Percentiles rank a stretch among this genome's conserved stretches.
These are phyloP conservation scores for Sinopyrophorus schimmeli DNA, from an alignment of 2,888 invertebrate species.

Conservation along the genomic window DNA sequence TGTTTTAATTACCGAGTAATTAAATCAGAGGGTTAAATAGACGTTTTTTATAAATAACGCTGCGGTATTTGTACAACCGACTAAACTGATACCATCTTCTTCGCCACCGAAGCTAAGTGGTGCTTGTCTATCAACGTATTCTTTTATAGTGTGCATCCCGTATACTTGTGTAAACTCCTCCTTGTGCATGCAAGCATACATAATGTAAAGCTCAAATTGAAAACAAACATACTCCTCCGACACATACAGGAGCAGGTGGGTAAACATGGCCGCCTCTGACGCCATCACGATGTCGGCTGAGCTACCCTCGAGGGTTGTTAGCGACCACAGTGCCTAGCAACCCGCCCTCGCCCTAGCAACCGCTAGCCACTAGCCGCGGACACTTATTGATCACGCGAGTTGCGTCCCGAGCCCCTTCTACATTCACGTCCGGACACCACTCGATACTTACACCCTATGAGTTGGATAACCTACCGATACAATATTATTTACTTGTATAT, in stretches of 20 bases:
- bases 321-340: conserved; percentile 59
- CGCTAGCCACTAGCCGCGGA: conserved; percentile 60
- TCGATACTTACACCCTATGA: conserved; percentile 43
- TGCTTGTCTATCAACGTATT: conserved; percentile 17
- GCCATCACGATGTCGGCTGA: conserved; percentile 52
- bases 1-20: conserved; percentile 21
- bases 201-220: conserved; percentile 50
- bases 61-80: conserved; percentile 16
- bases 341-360: conserved; percentile 59
- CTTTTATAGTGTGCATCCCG: conserved; percentile 25
- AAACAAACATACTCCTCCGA: conserved; percentile 51
- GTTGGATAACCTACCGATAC: conserved; percentile 31
- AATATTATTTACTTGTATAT: conserved; percentile 17
- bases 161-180: conserved; percentile 31
- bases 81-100: conserved; percentile 16
- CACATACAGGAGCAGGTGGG: conserved; percentile 54
- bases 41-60: conserved; percentile 14
- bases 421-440: conserved; percentile 40
- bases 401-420: conserved; percentile 36
- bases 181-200: conserved; percentile 46
- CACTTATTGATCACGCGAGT: conserved; percentile 57
- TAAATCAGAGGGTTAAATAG: conserved; percentile 16
- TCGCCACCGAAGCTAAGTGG: conserved; percentile 9
- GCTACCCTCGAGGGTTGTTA: conserved; percentile 58
- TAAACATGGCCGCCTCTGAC: conserved; percentile 57